phyloP scores from a whole-genome alignment of 2,113 vertebrate species.

The Oostethus manadensis region DNA sequence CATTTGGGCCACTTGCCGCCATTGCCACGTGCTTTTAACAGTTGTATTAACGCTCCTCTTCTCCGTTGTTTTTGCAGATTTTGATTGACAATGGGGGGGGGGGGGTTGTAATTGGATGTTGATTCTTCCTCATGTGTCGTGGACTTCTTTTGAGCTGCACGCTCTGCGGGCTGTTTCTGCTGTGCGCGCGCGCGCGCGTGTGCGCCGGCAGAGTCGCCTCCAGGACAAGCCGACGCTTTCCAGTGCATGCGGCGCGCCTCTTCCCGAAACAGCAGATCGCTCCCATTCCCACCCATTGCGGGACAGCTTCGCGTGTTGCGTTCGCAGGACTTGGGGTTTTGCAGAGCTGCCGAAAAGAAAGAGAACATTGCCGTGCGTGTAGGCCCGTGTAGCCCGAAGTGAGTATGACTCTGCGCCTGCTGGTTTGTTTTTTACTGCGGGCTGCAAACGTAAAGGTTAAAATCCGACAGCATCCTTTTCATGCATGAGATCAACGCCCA shows the following conservation, averaged over 20 bases:
- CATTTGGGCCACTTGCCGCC: background rate
- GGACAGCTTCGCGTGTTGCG: constrained; percentile 18
- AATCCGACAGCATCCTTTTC: background rate
- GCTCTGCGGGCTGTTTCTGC: constrained; percentile 1
- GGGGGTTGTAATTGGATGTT: background rate
- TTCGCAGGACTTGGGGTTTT: constrained; percentile 25
- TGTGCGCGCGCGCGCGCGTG: constrained; percentile 21
- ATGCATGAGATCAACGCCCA: background rate
- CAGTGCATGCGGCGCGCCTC: constrained; percentile 44
- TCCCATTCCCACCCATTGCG: background rate
- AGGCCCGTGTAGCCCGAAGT: no score
- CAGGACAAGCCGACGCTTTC: constrained; percentile 49
- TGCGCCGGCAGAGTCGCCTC: constrained; percentile 37
- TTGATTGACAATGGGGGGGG: background rate
- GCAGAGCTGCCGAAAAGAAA: background rate
- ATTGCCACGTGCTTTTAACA: background rate
- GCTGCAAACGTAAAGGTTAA: constrained; percentile 20
- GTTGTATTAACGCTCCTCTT: background rate
- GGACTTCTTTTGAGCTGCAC: constrained; percentile 56
- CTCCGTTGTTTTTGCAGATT: constrained; percentile 9
- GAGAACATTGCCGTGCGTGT: background rate
- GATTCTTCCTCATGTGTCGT: background rate
- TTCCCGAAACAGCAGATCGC: constrained; percentile 1
- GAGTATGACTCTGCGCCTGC: constrained; percentile 44
- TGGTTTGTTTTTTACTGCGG: constrained; percentile 39